Conservation (phyloP, 2,113 vertebrate genomes). For the Grammomys dolichurus region DNA sequence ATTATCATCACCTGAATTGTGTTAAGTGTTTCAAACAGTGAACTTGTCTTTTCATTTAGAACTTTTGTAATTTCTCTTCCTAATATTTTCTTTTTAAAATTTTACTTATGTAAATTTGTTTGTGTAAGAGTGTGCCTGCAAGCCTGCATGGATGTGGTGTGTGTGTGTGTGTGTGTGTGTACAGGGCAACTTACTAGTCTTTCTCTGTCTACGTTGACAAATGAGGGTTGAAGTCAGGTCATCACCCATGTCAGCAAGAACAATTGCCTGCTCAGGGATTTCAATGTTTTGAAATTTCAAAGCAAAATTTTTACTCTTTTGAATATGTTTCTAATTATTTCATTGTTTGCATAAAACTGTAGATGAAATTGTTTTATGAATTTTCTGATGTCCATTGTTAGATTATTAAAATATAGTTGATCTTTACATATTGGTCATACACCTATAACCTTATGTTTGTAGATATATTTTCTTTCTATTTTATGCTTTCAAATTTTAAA, state of each 20-base stretch:
- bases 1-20: not conserved
- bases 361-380: not conserved
- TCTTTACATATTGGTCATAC: not conserved
- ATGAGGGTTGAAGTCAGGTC: not conserved
- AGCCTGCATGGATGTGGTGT: not conserved
- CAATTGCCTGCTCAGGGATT: not conserved
- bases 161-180: not conserved
- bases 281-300: not conserved
- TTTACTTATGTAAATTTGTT: not conserved
- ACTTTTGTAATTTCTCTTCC: constrained; percentile 20
- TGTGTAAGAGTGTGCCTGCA: not conserved
- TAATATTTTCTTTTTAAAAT: not conserved
- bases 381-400: not conserved
- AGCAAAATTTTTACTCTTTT: not conserved
- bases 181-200: too few relatives aligned
- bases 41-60: not conserved
- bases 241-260: not conserved
- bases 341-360: not conserved
- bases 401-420: not conserved
- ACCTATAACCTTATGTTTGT: not conserved
- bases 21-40: not conserved
- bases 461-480: not conserved
- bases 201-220: not conserved
- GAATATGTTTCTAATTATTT: constrained; percentile 6
- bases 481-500: not conserved